These are phyloP conservation scores for Furcula furcula DNA, from an alignment of 2,888 invertebrate genomes.

Conservation along the genomic window DNA sequence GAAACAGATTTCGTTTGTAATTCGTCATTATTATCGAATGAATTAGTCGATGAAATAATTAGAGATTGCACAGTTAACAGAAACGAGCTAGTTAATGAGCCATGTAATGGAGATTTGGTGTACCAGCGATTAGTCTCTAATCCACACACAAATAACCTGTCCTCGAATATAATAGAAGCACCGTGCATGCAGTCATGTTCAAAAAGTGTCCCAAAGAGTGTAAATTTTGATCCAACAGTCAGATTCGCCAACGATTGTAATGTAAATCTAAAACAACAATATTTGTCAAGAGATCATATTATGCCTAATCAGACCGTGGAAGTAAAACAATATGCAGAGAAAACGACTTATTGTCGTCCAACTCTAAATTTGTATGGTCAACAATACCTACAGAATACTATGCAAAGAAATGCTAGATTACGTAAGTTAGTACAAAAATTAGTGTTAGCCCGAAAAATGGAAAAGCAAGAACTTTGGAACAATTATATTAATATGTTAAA, in stretches of 20 bases:
- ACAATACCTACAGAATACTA: slow-evolving; percentile 43
- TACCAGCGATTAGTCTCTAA: not conserved
- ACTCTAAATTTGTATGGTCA: slow-evolving; percentile 35
- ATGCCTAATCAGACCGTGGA: not conserved
- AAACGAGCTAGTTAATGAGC: slow-evolving; percentile 4
- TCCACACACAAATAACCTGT: slow-evolving; percentile 3
- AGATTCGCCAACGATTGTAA: slow-evolving; percentile 5
- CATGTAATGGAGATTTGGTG: not conserved
- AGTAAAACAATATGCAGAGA: slow-evolving; percentile 33
- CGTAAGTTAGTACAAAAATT: slow-evolving; percentile 46
- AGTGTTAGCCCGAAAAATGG: slow-evolving; percentile 40
- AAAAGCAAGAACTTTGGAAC: slow-evolving; percentile 56
- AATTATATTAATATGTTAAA: slow-evolving; percentile 59
- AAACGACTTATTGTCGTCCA: slow-evolving; percentile 51
- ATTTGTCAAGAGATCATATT: slow-evolving; percentile 1
- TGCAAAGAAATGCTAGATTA: slow-evolving; percentile 49
- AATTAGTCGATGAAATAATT: slow-evolving; percentile 5
- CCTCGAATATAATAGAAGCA: slow-evolving; percentile 2
- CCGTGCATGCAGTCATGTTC: slow-evolving; percentile 4
- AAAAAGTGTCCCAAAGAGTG: slow-evolving; percentile 2
- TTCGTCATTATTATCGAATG: slow-evolving; percentile 6
- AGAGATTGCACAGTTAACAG: slow-evolving; percentile 5
- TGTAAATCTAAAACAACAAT: slow-evolving; percentile 8
- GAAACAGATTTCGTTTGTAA: too few relatives aligned
- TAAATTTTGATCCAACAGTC: slow-evolving; percentile 1